phyloP scores from a whole-genome alignment of 2,113 vertebrate genomes.

The Arvicanthis niloticus region DNA sequence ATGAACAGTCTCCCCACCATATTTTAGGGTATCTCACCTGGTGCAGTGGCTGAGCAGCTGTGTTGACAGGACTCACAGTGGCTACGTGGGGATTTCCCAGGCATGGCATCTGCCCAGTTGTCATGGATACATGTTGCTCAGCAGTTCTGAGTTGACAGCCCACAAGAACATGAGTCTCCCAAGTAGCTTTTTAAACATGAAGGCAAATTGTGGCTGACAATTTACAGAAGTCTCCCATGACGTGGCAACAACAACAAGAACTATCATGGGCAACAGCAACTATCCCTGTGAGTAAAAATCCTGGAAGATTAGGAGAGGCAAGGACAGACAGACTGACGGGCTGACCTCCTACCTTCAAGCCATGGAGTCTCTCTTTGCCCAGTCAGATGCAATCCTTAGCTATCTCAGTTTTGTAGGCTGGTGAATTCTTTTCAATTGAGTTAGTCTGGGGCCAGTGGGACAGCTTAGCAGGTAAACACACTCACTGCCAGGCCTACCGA shows the following conservation, averaged over 20 bases:
- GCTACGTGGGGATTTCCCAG: not conserved
- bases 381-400: not conserved
- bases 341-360: not conserved
- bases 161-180: constrained; percentile 10
- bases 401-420: not conserved
- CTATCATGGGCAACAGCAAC: too few species aligned
- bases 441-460: not conserved
- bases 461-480: not conserved
- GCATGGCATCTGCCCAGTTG: not conserved
- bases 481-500: not conserved
- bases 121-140: not conserved
- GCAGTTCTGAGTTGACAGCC: not conserved
- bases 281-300: not conserved
- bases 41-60: not conserved
- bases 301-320: too few species aligned
- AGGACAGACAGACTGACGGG: not conserved
- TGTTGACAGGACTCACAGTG: not conserved
- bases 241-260: not conserved
- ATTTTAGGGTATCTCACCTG: not conserved
- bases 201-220: not conserved
- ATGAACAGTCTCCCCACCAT: not conserved
- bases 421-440: constrained; percentile 21
- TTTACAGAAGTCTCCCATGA: not conserved
- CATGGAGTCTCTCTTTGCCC: not conserved
- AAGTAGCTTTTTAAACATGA: constrained; percentile 10